Evolutionary conservation across 1,140 invertebrate species (phyloP), one percentile per base, ranked within the genome.

Genomic region (Drosophila teissieri): DNA sequence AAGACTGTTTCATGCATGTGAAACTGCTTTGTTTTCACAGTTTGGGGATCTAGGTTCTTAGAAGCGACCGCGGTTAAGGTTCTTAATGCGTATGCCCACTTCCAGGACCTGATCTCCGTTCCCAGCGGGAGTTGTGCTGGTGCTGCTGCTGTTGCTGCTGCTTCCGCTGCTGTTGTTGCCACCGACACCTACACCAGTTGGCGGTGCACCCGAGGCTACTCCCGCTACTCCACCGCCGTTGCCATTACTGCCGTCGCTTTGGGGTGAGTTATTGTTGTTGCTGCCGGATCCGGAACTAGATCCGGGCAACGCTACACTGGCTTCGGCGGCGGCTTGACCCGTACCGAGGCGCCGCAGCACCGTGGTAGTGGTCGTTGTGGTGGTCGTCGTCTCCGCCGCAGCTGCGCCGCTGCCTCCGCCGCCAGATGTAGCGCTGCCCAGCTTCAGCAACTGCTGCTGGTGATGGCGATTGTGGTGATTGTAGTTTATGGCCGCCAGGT

Each of bases 81-180:
- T 92, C 62, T 92, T 92, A 34, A 92, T 90, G 40, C 91, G 89
- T 49, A 92, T 92, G 53, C 91, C 91, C 40, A 92, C 91, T 44
- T 92, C 91, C 22, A 92, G 49, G 8, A 92, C 88, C 52, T 91
- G 91, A 6, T 92, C 90, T 0, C 70, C 85, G 12, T 49, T 70
- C 14, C 56, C 69, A 11, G 48, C 56, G 3, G 54, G 51, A 10
- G 63, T 39, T 39, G 48, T 73, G 37, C 37, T 52, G 34, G 31
- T 55, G 39, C 64, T 67, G 72, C 54, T 68, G 39, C 55, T 85
- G n/a, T 42, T 73, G 19, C 53, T 72, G 58, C 48, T 64, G 7
- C 64, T 67, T n/a, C 64, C 55, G 8, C 63, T 68, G 60, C 56
- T 76, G 45, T 36, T 63, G 27, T 17, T 54, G 46, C 44, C 31